phyloP scores from a whole-genome alignment of 1,140 invertebrate species.

The Drosophila kepulauana region DNA sequence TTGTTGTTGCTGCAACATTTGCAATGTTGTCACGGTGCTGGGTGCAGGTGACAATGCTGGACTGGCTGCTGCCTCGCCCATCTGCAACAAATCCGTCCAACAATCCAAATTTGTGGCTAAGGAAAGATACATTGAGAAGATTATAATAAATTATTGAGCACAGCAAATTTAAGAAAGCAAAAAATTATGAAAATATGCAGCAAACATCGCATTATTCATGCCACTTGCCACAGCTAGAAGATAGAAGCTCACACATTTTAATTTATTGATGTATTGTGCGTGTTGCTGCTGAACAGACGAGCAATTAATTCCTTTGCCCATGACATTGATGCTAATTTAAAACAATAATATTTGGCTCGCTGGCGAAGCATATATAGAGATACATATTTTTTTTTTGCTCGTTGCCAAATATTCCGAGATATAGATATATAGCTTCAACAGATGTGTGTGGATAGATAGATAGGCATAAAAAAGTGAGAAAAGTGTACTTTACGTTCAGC shows the following conservation, averaged over 20 bases:
- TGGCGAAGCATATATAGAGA: constrained; percentile 29
- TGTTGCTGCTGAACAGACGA: constrained; percentile 40
- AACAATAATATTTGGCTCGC: constrained; percentile 71
- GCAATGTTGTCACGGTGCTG: constrained; percentile 58
- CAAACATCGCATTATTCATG: constrained; percentile 26
- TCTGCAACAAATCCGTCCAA: constrained; percentile 83
- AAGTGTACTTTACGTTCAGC: constrained; percentile 24
- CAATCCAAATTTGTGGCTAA: constrained; percentile 79
- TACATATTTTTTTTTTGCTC: background rate
- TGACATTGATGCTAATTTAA: constrained; percentile 82
- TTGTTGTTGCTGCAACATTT: constrained; percentile 61
- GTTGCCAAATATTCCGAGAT: constrained; percentile 22
- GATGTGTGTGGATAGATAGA: constrained; percentile 3
- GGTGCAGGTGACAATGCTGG: constrained; percentile 66
- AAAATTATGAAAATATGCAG: constrained; percentile 29
- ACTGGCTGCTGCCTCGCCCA: constrained; percentile 61
- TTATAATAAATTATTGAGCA: background rate
- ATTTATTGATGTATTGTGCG: constrained; percentile 42
- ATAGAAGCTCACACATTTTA: background rate
- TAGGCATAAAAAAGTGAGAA: constrained; percentile 9
- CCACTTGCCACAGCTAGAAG: constrained; percentile 1
- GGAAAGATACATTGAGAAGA: constrained; percentile 6
- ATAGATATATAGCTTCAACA: background rate
- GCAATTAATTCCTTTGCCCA: constrained; percentile 73
- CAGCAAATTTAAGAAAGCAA: background rate